Conservation (phyloP, 2,113 vertebrate species). For the Cavia porcellus region DNA sequence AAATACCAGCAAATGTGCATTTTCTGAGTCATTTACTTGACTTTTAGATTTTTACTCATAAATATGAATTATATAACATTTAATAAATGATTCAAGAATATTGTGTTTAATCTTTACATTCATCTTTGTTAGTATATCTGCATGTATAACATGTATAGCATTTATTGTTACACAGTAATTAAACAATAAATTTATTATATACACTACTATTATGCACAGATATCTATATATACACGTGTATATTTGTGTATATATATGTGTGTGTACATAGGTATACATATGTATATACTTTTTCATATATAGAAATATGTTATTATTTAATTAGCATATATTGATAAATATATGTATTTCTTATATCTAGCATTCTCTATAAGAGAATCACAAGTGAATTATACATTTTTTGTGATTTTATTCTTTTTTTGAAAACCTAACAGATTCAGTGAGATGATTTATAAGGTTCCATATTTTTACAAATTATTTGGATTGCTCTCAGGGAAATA, state of each 20-base stretch:
- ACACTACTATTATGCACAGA: background rate
- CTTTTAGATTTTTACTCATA: background rate
- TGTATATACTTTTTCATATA: background rate
- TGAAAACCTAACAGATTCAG: background rate
- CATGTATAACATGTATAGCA: background rate
- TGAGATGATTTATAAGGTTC: background rate
- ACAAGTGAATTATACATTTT: background rate
- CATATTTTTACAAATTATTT: constrained; percentile 16
- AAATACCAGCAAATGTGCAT: background rate
- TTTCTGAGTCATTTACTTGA: background rate
- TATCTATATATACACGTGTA: background rate
- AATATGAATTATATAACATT: background rate
- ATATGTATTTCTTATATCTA: background rate
- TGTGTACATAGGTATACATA: background rate
- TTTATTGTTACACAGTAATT: background rate
- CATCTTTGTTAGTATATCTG: background rate
- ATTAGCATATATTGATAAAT: too few species aligned
- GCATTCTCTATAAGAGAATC: background rate
- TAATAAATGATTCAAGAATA: background rate
- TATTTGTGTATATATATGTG: background rate
- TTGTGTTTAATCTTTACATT: background rate
- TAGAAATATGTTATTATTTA: background rate
- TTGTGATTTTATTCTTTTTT: background rate
- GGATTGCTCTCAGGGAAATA: background rate
- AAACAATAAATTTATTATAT: background rate